Conservation (phyloP, 2,113 vertebrate genomes). For the Isichthys henryi region DNA sequence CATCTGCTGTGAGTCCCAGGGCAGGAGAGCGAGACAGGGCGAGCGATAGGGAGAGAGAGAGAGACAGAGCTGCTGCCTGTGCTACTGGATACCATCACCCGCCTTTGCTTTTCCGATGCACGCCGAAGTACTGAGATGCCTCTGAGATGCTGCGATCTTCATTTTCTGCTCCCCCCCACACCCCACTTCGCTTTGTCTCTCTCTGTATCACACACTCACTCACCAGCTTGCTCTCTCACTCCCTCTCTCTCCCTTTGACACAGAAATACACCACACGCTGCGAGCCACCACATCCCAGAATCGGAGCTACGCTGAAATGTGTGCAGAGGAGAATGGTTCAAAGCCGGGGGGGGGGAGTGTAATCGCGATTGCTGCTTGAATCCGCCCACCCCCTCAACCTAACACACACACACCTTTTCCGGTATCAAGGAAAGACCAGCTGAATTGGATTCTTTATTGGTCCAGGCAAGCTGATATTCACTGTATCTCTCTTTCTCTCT, state of each 20-base stretch:
- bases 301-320: neutral
- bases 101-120: constrained; percentile 9
- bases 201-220: neutral
- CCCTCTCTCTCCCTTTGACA: constrained; percentile 10
- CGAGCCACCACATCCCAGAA: neutral
- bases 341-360: neutral
- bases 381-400: no score
- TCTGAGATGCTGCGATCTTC: constrained; percentile 21
- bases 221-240: neutral
- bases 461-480: neutral
- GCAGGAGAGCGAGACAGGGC: constrained; percentile 5
- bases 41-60: neutral
- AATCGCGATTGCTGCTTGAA: no score
- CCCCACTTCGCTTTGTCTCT: neutral
- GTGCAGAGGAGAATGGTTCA: neutral
- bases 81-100: neutral
- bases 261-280: constrained; percentile 10
- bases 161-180: constrained; percentile 18
- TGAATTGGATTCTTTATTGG: neutral
- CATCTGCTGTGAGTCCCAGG: constrained; percentile 20
- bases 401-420: neutral
- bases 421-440: neutral
- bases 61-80: neutral
- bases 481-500: neutral
- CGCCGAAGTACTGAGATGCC: neutral